Evolutionary conservation across 1,140 invertebrate genomes (phyloP).

Genomic region (Cecropterus lyciades): DNA sequence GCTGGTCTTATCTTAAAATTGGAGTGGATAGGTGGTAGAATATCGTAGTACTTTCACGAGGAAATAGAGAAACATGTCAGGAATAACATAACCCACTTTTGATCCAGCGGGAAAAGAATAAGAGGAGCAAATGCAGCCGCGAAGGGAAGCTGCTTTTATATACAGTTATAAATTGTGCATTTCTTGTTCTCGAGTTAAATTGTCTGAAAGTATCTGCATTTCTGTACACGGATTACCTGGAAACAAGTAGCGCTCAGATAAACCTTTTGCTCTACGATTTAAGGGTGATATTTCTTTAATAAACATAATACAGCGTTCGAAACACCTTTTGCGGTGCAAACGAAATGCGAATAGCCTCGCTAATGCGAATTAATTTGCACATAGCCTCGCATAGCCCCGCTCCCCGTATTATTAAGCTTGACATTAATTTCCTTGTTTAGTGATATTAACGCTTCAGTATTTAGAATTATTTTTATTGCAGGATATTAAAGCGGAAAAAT

Average conservation of each 20-base stretch:
- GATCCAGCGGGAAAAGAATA: too few relatives aligned
- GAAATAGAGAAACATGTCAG: too few relatives aligned
- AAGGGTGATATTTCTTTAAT: conserved; percentile 2
- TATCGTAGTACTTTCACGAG: too few relatives aligned
- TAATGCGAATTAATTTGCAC: conserved; percentile 31
- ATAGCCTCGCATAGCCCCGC: too few relatives aligned
- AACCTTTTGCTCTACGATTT: neutral
- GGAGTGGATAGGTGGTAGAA: too few relatives aligned
- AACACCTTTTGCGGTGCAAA: conserved; percentile 25
- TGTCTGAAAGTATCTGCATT: conserved; percentile 28
- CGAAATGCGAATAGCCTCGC: conserved; percentile 25
- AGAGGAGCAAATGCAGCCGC: too few relatives aligned
- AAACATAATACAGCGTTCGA: neutral
- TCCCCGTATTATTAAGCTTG: neutral
- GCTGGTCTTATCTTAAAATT: too few relatives aligned
- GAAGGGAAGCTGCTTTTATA: too few relatives aligned
- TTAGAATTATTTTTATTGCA: neutral
- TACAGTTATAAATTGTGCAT: conserved; percentile 9
- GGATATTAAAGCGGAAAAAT: too few relatives aligned
- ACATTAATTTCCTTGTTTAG: conserved; percentile 12
- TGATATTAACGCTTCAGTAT: neutral
- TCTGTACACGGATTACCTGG: conserved; percentile 22
- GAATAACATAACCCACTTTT: too few relatives aligned
- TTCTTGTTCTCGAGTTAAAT: conserved; percentile 25
- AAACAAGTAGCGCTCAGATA: neutral